Percentiles rank a stretch among this genome's conserved stretches.
Evolutionary conservation across 2,797 vertebrate genomes (phyloP).

Genomic region (Tenualosa thibaudeaui): DNA sequence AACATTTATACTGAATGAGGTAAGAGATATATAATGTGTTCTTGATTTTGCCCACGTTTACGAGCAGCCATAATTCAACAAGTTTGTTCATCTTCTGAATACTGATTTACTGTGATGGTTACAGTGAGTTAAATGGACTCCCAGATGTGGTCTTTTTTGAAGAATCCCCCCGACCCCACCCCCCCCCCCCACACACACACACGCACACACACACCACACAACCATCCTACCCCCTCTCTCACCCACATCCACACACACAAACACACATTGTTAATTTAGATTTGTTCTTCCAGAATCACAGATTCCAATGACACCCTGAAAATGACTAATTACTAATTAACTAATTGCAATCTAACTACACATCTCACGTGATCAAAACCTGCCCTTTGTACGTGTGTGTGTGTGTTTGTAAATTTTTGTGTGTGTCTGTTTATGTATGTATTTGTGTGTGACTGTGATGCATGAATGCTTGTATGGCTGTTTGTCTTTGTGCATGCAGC

Average conservation of each 20-base stretch:
- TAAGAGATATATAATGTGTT: not conserved
- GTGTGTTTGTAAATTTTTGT: not conserved
- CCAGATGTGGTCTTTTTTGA: not conserved
- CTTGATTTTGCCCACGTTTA: not conserved
- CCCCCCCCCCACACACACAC: not conserved
- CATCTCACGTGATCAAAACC: not conserved
- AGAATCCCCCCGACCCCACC: not conserved
- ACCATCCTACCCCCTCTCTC: not conserved
- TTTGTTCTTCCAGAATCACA: not conserved
- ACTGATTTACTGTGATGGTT: not conserved
- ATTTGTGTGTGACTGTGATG: not conserved
- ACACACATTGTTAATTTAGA: not conserved
- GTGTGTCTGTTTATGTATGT: not conserved
- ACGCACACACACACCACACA: constrained; percentile 14
- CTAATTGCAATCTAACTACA: not conserved
- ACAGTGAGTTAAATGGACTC: not conserved
- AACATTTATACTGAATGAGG: not conserved
- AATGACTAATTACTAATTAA: too few species aligned
- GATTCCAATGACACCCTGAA: too few species aligned
- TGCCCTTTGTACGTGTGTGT: not conserved
- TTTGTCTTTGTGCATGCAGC: not conserved
- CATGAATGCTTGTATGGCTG: not conserved
- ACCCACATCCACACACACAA: constrained; percentile 9
- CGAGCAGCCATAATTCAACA: not conserved
- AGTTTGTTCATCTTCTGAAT: not conserved